Evolutionary conservation across 2,797 vertebrate genomes (phyloP), one percentile per base, ranked within the genome.

Genomic region (Oreochromis grahami): DNA sequence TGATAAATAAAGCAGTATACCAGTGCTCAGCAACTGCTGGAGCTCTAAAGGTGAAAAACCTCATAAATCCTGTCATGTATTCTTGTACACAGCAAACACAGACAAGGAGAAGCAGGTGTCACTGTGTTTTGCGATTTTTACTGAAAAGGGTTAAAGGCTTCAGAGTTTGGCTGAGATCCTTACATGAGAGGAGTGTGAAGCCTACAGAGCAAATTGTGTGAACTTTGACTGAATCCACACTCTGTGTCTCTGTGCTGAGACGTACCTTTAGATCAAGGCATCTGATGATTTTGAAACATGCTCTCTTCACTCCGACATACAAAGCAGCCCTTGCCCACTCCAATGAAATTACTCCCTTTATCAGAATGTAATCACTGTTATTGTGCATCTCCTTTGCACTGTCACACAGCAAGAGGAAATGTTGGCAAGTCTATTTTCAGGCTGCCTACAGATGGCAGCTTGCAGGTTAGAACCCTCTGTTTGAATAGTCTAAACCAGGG

Each of bases 331-430:
- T 76, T 50, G 80, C 60, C 84, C 50, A 11, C 52, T 15, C 52
- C 79, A 80, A 74, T 83, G 29, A 87, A 93, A 94, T 89, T 48
- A 91, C 83, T 65, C 74, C 76, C 86, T 86, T 88, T 83, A 89
- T 94, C 89, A 82, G 79, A 85, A 78, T 24, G 86, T 93, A 92
- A 94, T 92, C 90, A 90, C 87, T 88, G 89, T 85, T 90, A 92
- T 92, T 94, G 88, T 89, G 82, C 76, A 65, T 79, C 81, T 90
- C 79, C 48, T 26, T 36, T 51, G 4, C 72, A 29, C 88, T 86
- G 74, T 89, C 82, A 87, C 85, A 77, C 68, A 80, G 45, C 86
- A 70, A 74, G 60, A 88, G 90, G 80, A 92, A 85, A 88, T 79
- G 83, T 77, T 53, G 74, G 43, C 32, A 13, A 9, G 82, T 82